Evolutionary conservation across 2,113 vertebrate species (phyloP).

Genomic region (Mobula birostris): DNA sequence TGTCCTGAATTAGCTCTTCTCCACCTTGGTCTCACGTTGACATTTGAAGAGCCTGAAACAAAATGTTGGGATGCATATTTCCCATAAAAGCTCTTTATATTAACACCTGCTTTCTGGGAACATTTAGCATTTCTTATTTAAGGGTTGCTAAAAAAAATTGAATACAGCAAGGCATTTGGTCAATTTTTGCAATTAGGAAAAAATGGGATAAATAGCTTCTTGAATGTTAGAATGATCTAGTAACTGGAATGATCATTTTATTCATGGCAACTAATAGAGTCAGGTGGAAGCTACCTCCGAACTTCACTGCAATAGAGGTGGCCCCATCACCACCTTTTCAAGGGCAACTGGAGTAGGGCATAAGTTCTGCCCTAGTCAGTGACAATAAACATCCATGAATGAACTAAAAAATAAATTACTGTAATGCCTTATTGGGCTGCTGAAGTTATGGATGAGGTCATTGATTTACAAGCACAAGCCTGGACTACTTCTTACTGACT

Average conservation of each 20-base stretch:
- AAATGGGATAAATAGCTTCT: too few relatives aligned
- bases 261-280: neutral
- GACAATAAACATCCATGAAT: too few relatives aligned
- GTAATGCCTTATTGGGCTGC: too few relatives aligned
- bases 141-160: neutral
- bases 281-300: neutral
- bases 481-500: too few relatives aligned
- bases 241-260: neutral
- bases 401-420: too few relatives aligned
- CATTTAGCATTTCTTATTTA: neutral
- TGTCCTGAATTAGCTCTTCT: neutral
- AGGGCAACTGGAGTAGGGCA: too few relatives aligned
- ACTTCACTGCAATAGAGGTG: too few relatives aligned
- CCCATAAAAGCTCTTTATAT: neutral
- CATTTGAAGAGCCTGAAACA: neutral
- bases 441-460: too few relatives aligned
- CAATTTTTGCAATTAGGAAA: too few relatives aligned
- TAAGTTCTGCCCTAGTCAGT: too few relatives aligned
- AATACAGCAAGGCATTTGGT: neutral
- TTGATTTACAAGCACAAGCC: too few relatives aligned
- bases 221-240: neutral
- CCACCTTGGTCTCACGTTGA: neutral
- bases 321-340: too few relatives aligned
- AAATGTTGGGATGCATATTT: neutral
- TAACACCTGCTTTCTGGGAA: neutral